phyloP scores from a whole-genome alignment of 2,888 invertebrate species.

The Mesodorylaimus sp. region DNA sequence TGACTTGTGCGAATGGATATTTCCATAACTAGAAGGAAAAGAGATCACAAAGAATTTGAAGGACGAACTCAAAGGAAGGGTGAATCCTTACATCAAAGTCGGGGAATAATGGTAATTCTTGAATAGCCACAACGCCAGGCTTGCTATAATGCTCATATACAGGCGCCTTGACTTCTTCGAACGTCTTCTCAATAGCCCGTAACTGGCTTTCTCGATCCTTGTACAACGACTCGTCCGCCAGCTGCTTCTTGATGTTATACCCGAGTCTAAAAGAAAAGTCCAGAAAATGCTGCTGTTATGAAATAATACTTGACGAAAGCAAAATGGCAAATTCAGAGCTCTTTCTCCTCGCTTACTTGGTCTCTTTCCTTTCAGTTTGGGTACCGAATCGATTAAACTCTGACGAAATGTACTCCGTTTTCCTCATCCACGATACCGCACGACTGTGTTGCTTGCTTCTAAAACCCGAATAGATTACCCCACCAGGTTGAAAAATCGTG shows the following conservation, averaged over 20 bases:
- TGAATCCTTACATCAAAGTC: conserved; percentile 52
- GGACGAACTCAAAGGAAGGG: neutral
- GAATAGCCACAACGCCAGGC: conserved; percentile 74
- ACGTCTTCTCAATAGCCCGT: conserved; percentile 88
- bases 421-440: conserved; percentile 89
- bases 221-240: conserved; percentile 60
- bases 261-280: conserved; percentile 46
- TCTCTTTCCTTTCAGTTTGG: conserved; percentile 89
- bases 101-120: conserved; percentile 69
- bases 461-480: conserved; percentile 13
- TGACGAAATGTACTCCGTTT: conserved; percentile 96
- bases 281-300: neutral
- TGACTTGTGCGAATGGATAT: conserved; percentile 84
- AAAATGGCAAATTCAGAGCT: too few species aligned
- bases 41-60: neutral
- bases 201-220: conserved; percentile 93
- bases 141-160: conserved; percentile 72
- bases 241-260: conserved; percentile 81
- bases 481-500: neutral
- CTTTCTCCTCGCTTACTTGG: conserved; percentile 53
- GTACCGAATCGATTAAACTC: conserved; percentile 94
- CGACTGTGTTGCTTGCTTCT: conserved; percentile 80
- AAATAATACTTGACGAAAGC: too few species aligned
- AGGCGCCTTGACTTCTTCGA: conserved; percentile 63
- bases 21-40: conserved; percentile 56